Evolutionary conservation across 2,113 vertebrate species (phyloP).

Genomic region (Gallinago paraguaiae): DNA sequence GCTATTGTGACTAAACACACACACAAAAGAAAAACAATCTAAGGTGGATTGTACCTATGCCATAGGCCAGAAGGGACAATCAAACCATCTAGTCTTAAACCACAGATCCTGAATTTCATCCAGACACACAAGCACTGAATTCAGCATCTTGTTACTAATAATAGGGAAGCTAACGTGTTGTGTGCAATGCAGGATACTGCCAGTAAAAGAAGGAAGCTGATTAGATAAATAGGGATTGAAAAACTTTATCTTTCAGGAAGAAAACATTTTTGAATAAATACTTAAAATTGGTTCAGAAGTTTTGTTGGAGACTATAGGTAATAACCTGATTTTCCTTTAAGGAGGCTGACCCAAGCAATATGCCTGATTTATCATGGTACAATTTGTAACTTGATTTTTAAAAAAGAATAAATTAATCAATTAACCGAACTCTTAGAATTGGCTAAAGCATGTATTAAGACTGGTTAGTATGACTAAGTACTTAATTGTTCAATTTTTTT

Average conservation of each 20-base stretch:
- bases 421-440: neutral
- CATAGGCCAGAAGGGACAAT: neutral
- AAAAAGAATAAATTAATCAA: neutral
- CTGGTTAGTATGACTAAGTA: neutral
- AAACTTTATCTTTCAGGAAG: neutral
- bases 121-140: neutral
- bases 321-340: neutral
- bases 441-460: neutral
- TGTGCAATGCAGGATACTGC: fast-evolving
- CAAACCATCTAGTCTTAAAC: too few relatives aligned
- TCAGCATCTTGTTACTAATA: neutral
- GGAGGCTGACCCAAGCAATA: neutral
- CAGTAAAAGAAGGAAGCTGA: neutral
- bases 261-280: neutral
- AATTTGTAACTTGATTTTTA: too few relatives aligned
- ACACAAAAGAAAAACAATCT: neutral
- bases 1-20: neutral
- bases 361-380: neutral
- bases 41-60: neutral
- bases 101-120: neutral
- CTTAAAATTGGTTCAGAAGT: neutral
- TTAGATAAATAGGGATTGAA: neutral
- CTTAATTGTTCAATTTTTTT: neutral
- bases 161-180: neutral
- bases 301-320: neutral